Evolutionary conservation across 2,797 vertebrate genomes (phyloP).

Genomic region (Melanotaenia parkinsoni): DNA sequence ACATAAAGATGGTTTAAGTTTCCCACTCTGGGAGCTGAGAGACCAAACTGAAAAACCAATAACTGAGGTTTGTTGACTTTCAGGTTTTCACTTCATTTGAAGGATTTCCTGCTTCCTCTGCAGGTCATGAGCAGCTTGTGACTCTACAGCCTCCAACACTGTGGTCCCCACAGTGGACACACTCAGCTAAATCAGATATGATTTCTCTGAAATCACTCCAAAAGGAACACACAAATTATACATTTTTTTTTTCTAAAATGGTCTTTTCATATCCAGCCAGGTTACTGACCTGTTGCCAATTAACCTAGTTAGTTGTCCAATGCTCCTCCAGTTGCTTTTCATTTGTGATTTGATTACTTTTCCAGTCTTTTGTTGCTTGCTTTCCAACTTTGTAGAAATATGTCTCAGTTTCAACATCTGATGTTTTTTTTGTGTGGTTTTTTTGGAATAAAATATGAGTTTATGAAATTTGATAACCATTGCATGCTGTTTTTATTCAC

Average conservation of each 20-base stretch:
- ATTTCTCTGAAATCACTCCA: neutral
- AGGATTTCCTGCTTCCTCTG: constrained; percentile 22
- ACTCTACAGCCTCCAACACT: constrained; percentile 21
- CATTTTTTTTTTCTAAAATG: neutral
- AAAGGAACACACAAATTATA: neutral
- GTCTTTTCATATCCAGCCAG: too few species aligned
- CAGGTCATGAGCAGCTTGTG: constrained; percentile 29
- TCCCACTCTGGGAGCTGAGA: neutral
- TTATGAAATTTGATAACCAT: too few species aligned
- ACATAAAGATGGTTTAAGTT: neutral
- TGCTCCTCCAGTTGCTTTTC: too few species aligned
- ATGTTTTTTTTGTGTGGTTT: too few species aligned
- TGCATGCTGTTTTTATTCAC: too few species aligned
- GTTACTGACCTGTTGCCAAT: too few species aligned
- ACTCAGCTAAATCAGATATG: constrained; percentile 6
- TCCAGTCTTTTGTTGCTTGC: too few species aligned
- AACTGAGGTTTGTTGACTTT: constrained; percentile 23
- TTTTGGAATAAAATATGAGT: too few species aligned
- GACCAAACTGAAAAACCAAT: neutral
- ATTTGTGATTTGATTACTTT: too few species aligned
- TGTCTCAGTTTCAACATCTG: too few species aligned
- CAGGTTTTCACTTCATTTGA: constrained; percentile 29
- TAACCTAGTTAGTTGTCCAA: too few species aligned
- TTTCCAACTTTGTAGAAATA: too few species aligned
- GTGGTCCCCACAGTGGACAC: constrained; percentile 2